Base-by-base conservation (phyloP, 2,113 vertebrate genomes). In the Pungitius pungitius region DNA sequence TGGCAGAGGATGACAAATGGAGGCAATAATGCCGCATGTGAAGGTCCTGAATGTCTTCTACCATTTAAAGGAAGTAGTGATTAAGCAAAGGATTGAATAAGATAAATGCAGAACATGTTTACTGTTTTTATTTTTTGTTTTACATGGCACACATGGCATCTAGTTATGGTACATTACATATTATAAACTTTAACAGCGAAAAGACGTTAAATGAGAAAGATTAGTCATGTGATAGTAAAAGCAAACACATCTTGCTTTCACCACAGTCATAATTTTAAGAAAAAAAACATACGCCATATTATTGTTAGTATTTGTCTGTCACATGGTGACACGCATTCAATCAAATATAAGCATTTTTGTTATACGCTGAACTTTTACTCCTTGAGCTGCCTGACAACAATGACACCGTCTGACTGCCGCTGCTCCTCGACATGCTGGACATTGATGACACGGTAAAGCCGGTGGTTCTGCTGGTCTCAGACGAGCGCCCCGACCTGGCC, bases 311-410 rank as follows among this genome's bases (percentile, higher is more conserved):
- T 39, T 14, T 60, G 35, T 61, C 39, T 8, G 3, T 61, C 33
- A 69, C 20, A 17, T 17, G 3, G 8, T 33, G 14, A 15, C 8
- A 30, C n/a, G 27, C 6, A 49, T 65, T 47, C 1, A 24, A 69
- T 89, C 42, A 91, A 20, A 93, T 86, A n/a, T 87, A 92, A 4
- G 89, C 76, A 67, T 85, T 91, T 80, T 83, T 91, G 9, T 72
- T 18, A 27, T 91, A 90, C 0, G 57, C 76, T 5, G 37, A 45
- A 0, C 58, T 62, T 51, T 80, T 73, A 1, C 62, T 88, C 59
- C 57, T 54, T 0, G 76, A 65, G 47, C 61, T 59, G 33, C 60
- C 75, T 0, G 92, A 85, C 52, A 80, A 3, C 1, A 85, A 81
- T 0, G 88, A 87, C 20, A 27, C 74, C 0, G 79, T 85, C 3